Evolutionary conservation across 2,797 vertebrate genomes (phyloP).

Genomic region (Trematomus bernacchii): DNA sequence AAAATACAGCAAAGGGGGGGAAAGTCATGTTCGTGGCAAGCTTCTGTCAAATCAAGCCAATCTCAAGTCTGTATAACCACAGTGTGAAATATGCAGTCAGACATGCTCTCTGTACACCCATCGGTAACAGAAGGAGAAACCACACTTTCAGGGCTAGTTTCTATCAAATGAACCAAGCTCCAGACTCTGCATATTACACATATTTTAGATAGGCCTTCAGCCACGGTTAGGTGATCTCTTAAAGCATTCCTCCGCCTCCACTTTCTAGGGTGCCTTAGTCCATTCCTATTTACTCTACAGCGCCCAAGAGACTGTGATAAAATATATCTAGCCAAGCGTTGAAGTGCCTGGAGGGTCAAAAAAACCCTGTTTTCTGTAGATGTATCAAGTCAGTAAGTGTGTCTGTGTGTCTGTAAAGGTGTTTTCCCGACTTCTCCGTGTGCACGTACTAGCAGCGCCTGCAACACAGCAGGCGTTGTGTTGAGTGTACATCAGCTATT

Average conservation of each 20-base stretch:
- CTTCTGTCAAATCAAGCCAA: slow-evolving; percentile 40
- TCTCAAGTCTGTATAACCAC: slow-evolving; percentile 29
- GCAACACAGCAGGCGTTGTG: slow-evolving; percentile 33
- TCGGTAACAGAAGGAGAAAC: background rate
- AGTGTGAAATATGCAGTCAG: slow-evolving; percentile 42
- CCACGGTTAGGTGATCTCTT: slow-evolving; percentile 36
- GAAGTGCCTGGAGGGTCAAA: slow-evolving; percentile 27
- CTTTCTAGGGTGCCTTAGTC: slow-evolving; percentile 41
- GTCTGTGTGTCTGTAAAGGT: slow-evolving; percentile 30
- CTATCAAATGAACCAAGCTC: slow-evolving; percentile 26
- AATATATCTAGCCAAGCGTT: slow-evolving; percentile 39
- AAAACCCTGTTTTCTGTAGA: slow-evolving; percentile 40
- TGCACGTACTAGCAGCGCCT: slow-evolving; percentile 3
- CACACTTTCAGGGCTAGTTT: background rate
- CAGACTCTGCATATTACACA: slow-evolving; percentile 33
- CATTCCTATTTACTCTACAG: slow-evolving; percentile 54
- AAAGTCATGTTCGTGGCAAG: slow-evolving; percentile 23
- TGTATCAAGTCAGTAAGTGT: slow-evolving; percentile 39
- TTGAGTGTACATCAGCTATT: slow-evolving; percentile 33
- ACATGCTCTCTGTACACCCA: background rate
- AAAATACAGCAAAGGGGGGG: background rate
- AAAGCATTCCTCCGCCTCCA: slow-evolving; percentile 5
- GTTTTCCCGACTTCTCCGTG: slow-evolving; percentile 39
- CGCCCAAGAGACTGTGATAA: slow-evolving; percentile 54
- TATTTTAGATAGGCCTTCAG: slow-evolving; percentile 51